phyloP scores from a whole-genome alignment of 2,113 vertebrate species.

The Tinamus guttatus region DNA sequence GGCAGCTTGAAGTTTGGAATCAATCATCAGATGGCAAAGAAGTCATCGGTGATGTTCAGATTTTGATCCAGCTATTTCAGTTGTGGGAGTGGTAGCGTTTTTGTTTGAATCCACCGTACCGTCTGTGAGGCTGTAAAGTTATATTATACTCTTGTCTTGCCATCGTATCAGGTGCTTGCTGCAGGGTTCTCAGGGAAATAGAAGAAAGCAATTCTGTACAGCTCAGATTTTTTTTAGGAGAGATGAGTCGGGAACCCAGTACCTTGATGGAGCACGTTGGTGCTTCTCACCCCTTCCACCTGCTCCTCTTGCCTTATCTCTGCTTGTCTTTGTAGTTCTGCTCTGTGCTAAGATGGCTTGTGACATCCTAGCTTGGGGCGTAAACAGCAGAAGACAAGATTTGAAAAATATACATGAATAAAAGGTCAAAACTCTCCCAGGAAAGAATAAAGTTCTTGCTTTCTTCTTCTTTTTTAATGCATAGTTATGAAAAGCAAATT shows the following conservation, averaged over 20 bases:
- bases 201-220: background rate
- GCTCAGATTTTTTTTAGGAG: background rate
- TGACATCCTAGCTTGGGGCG: conserved; percentile 64
- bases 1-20: background rate
- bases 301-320: conserved; percentile 38
- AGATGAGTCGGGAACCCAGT: background rate
- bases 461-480: background rate
- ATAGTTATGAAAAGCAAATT: conserved; percentile 63
- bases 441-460: conserved; percentile 22
- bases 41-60: background rate
- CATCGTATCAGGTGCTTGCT: rapidly evolving
- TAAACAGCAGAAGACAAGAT: conserved; percentile 52
- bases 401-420: conserved; percentile 66
- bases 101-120: background rate
- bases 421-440: conserved; percentile 70
- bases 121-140: background rate
- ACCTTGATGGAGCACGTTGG: background rate
- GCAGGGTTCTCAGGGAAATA: background rate
- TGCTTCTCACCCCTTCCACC: background rate
- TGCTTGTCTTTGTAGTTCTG: background rate
- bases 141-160: rapidly evolving
- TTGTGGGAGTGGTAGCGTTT: background rate
- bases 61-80: background rate
- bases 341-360: conserved; percentile 31
- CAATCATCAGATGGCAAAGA: background rate